Conservation (phyloP, 2,113 vertebrate genomes). For the Mormoops blainvillei region DNA sequence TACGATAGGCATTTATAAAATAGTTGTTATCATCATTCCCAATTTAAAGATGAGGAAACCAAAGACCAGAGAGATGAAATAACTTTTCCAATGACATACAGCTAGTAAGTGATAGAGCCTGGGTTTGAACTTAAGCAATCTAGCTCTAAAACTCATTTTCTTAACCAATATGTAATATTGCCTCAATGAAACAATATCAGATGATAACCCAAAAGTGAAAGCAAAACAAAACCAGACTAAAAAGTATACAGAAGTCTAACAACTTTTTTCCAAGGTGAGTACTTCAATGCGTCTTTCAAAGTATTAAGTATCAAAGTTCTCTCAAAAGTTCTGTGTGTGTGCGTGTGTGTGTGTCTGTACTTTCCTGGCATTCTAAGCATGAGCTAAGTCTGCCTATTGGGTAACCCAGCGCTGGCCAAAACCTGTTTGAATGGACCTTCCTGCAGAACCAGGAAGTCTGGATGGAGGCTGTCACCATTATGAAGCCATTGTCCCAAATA, state of each 20-base stretch:
- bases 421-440: constrained; percentile 5
- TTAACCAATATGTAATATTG: background rate
- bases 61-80: background rate
- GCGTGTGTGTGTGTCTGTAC: background rate
- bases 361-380: background rate
- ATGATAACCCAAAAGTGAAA: constrained; percentile 23
- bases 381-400: background rate
- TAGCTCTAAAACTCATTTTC: background rate
- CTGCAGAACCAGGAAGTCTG: background rate
- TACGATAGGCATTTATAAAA: background rate
- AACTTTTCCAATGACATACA: background rate
- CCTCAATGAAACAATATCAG: background rate
- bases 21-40: background rate
- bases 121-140: background rate
- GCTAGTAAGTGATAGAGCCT: background rate
- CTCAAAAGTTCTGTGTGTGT: background rate
- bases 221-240: background rate
- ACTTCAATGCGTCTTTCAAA: background rate
- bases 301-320: background rate
- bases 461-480: background rate
- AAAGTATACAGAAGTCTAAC: background rate
- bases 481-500: background rate
- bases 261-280: background rate
- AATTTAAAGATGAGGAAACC: background rate
- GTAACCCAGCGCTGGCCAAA: background rate